Evolutionary conservation across 2,113 vertebrate genomes (phyloP).

Genomic region (Xenotilapia leptura): DNA sequence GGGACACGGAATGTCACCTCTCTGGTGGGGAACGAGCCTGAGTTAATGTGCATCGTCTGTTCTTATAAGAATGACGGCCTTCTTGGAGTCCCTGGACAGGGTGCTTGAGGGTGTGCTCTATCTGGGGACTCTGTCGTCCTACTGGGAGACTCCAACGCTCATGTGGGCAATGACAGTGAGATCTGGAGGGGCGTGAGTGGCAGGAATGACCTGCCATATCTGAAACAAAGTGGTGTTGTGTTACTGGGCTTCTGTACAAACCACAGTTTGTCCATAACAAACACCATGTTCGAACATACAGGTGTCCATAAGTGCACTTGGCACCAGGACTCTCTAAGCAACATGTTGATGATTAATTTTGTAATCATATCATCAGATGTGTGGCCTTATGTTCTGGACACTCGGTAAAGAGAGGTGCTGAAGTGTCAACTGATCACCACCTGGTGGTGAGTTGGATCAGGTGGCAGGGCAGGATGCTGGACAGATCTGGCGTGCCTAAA

Average conservation of each 20-base stretch:
- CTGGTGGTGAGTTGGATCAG: not conserved
- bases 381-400: not conserved
- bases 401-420: not conserved
- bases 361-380: not conserved
- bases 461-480: not conserved
- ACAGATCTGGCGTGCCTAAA: not conserved
- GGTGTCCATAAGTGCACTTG: not conserved
- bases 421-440: not conserved
- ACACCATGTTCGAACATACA: not conserved
- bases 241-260: not conserved
- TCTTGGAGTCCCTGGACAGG: not conserved
- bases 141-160: not conserved
- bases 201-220: not conserved
- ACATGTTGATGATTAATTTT: not conserved
- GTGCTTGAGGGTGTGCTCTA: not conserved
- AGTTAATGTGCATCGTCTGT: not conserved
- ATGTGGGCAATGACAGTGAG: not conserved
- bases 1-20: not conserved
- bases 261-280: not conserved
- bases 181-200: not conserved
- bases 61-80: not conserved
- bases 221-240: not conserved
- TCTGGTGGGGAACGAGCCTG: not conserved
- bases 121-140: not conserved
- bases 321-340: not conserved